Base-by-base conservation (phyloP, 2,113 vertebrate species). In the Monarcha castaneiventris region DNA sequence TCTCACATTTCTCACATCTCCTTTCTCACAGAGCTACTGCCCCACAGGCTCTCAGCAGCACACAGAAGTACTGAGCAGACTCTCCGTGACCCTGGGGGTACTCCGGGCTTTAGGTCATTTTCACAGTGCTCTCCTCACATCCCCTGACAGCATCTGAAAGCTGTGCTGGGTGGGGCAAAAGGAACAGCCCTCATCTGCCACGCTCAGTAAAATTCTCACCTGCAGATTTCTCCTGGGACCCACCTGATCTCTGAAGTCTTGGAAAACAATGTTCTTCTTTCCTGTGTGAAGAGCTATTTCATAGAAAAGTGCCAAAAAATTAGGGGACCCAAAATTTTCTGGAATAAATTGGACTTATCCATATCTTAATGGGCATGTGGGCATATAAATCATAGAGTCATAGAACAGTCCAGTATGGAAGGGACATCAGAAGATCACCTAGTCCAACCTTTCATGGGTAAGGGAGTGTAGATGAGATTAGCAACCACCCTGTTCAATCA, bases 1-100 rank as follows among this genome's bases (percentile, higher is more conserved):
- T 84, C 26, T 30, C 14, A 18, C 30, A 3, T 56, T 18, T 33
- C 37, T 58, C 74, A 62, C 56, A 32, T 73, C 48, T 72, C 21
- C 48, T 37, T 84, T 74, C 69, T 48, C n/a, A 48, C 66, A 55
- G 29, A 86, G 19, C 41, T 46, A 9, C 29, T 71, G 30, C 11
- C 32, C 48, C 4, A 5, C 48, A 27, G 35, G 25, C 66, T 41
- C 49, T 74, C 49, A 54, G n/a, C 59, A 55, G 27, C 6, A 14
- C 12, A 5, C 49, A 48, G 44, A 12, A 33, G 16, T 33, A 27
- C 69, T 82, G 32, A 83, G 51, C 32, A 77, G 63, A 49, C 9
- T 63, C 18, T 35, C 30, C 0, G 0, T 2, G 3, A 43, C 37
- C 16, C 30, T 63, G 63, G 14, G 30, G 14, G 11, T 48, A 16